These are phyloP conservation scores for Arenicola marina DNA, from an alignment of 2,888 invertebrate genomes.

Conservation along the genomic window DNA sequence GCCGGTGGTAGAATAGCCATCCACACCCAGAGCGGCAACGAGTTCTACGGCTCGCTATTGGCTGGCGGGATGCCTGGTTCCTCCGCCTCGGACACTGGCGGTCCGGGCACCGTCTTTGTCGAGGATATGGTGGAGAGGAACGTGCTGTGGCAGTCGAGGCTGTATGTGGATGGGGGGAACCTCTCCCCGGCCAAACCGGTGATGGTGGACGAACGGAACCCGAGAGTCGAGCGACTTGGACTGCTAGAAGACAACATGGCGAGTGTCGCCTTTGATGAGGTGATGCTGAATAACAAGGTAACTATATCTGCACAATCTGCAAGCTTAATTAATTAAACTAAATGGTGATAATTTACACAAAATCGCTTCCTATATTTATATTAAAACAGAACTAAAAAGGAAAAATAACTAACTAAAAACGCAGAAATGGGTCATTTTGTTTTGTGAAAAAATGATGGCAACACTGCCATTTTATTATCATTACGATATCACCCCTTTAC, in stretches of 20 bases:
- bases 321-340: too few species aligned
- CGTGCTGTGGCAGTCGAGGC: slow-evolving; percentile 31
- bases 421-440: too few species aligned
- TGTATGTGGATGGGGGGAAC: slow-evolving; percentile 41
- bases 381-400: too few species aligned
- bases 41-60: slow-evolving; percentile 37
- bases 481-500: too few species aligned
- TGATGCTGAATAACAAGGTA: slow-evolving; percentile 43
- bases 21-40: slow-evolving; percentile 36
- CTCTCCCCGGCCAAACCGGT: slow-evolving; percentile 39
- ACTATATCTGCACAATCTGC: too few species aligned
- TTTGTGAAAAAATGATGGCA: too few species aligned
- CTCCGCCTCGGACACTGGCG: slow-evolving; percentile 35
- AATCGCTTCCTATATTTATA: too few species aligned
- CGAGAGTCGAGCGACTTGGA: slow-evolving; percentile 31
- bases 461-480: too few species aligned
- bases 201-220: slow-evolving; percentile 37
- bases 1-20: slow-evolving; percentile 43
- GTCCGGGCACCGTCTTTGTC: slow-evolving; percentile 45
- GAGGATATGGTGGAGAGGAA: slow-evolving; percentile 34
- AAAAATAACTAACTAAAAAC: too few species aligned
- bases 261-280: slow-evolving; percentile 41
- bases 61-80: slow-evolving; percentile 35
- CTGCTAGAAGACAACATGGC: slow-evolving; percentile 35
- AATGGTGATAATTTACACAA: too few species aligned